Percentiles rank a stretch among this genome's conserved stretches.
Evolutionary conservation across 2,113 vertebrate genomes (phyloP).

Genomic region (Colinus virginianus): DNA sequence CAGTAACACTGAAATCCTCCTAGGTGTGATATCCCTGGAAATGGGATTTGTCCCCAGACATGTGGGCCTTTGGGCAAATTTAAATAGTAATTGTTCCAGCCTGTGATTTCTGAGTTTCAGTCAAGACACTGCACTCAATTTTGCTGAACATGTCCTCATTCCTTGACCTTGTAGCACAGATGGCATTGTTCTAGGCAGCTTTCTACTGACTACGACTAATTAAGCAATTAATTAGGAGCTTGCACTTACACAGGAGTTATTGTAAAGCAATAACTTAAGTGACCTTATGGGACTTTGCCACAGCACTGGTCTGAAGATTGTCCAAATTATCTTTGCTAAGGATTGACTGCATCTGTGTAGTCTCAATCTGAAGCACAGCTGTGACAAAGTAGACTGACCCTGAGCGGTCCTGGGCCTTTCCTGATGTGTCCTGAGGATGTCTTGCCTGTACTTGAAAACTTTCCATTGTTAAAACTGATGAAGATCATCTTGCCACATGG

Average conservation of each 20-base stretch:
- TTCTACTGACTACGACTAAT: constrained; percentile 39
- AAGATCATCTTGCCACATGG: background rate
- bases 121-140: background rate
- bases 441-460: background rate
- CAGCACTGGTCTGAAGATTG: background rate
- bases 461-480: background rate
- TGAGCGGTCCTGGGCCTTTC: background rate
- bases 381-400: background rate
- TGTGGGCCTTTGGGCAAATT: background rate
- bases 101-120: background rate
- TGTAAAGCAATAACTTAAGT: constrained; percentile 8
- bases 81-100: constrained; percentile 1
- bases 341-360: background rate
- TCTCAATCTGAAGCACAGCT: background rate
- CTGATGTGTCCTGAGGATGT: background rate
- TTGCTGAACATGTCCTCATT: constrained; percentile 14
- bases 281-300: background rate
- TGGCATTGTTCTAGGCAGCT: constrained; percentile 31
- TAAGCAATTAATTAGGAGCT: constrained; percentile 56
- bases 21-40: background rate
- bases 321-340: background rate
- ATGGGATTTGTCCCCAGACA: background rate
- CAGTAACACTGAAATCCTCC: background rate
- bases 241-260: background rate
- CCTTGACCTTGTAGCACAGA: constrained; percentile 29